Conservation (phyloP, 35 echinoderm and acorn worm species). For the Ptychodera flava region DNA sequence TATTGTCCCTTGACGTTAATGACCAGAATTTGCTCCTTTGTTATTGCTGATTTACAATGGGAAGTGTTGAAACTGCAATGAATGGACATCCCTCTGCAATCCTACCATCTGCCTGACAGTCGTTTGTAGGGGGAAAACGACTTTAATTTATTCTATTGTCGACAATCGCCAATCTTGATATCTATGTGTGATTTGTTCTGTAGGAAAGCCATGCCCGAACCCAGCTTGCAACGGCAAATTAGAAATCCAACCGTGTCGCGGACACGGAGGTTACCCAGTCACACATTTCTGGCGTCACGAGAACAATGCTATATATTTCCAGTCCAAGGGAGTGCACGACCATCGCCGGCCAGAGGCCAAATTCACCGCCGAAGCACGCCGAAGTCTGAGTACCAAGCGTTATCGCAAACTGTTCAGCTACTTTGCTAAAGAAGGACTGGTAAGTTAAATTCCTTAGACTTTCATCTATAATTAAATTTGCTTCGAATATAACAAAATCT, state of each 20-base stretch:
- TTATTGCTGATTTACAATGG: no score
- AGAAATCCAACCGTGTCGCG: slow-evolving; percentile 59
- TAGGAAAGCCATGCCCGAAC: slow-evolving; percentile 70
- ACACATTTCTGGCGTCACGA: slow-evolving; percentile 97
- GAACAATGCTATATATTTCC: slow-evolving; percentile 81
- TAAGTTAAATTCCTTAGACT: no score
- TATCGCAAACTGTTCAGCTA: neutral
- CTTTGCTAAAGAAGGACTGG: neutral
- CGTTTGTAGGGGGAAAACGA: no score
- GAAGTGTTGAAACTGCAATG: no score
- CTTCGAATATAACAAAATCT: no score
- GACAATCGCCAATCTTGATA: no score
- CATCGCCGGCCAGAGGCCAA: slow-evolving; percentile 72
- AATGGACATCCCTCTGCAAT: no score
- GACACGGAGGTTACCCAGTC: slow-evolving; percentile 86
- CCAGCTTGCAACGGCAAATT: slow-evolving; percentile 75
- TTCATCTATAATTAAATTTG: no score
- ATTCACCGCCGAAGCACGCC: neutral
- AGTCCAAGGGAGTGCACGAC: slow-evolving; percentile 86
- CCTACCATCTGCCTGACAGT: no score
- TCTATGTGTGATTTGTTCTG: neutral
- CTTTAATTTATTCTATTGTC: no score
- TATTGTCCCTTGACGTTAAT: no score
- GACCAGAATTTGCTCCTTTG: no score
- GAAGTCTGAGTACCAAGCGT: neutral